Evolutionary conservation across 2,888 invertebrate species (phyloP), one percentile per base, ranked within the genome.

Genomic region (Tachina lurida): DNA sequence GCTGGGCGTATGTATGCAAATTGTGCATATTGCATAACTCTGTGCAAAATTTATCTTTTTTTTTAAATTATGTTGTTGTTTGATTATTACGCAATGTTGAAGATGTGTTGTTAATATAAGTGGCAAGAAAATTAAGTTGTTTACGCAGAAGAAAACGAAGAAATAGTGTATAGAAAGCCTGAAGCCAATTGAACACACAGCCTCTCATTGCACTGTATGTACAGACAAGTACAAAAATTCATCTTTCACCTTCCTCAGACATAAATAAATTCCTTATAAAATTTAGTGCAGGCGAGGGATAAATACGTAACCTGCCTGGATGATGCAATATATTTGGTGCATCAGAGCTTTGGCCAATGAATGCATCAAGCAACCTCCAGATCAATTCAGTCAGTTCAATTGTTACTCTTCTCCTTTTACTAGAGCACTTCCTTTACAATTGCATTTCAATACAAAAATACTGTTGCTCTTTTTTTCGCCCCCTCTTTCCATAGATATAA

Each of bases 91-190:
- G 31, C 31, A 31, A 31, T 39, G 43, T 45, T 43, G n/a, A 54
- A 52, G 39, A 17, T 17, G 47, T 76, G 56, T 17, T 17, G 19
- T 31, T 56, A 39, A 54, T 54, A 39, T 39, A 56, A 17, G 15
- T 7, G 47, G 15, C 56, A 76, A 47, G 67, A 47, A 49, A 56
- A 68, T 49, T 31, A 63, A 39, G 39, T 45, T 74, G 60, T 9
- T 67, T 2, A 5, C 31, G 31, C 31, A 43, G 13, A 12, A 17
- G 41, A n/a, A 5, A 17, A 17, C 2, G n/a, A 41, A n/a, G 3
- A 17, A n/a, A n/a, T n/a, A n/a, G 17, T 31, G 41, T 45, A 41
- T 13, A 54, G 49, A 8, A 43, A 41, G 67, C 77, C 77, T n/a
- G 5, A 60, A 68, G 68, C 49, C 22, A 47, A 68, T 60, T 58